phyloP scores from a whole-genome alignment of 2,888 invertebrate genomes.

The Leuctra nigra region DNA sequence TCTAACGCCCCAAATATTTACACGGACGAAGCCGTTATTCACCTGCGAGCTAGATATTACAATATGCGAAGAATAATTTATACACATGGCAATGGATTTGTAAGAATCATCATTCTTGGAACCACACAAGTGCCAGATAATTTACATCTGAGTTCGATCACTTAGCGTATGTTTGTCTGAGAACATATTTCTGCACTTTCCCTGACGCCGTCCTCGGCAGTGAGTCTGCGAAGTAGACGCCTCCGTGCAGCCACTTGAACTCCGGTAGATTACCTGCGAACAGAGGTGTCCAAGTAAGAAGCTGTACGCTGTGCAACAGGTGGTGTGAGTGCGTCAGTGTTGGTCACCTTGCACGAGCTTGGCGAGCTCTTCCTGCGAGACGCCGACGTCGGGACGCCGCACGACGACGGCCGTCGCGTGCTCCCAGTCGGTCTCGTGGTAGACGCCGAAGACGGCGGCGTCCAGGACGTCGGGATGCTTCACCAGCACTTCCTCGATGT shows the following conservation, averaged over 20 bases:
- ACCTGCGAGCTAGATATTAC: too few species aligned
- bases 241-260: conserved; percentile 38
- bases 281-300: not conserved
- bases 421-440: too few species aligned
- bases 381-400: not conserved
- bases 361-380: not conserved
- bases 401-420: conserved; percentile 6
- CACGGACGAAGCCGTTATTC: too few species aligned
- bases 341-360: conserved; percentile 1
- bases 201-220: conserved; percentile 39
- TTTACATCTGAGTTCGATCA: too few species aligned
- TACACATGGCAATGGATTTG: too few species aligned
- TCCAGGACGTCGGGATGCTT: conserved; percentile 4
- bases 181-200: conserved; percentile 33
- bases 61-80: too few species aligned
- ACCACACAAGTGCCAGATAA: too few species aligned
- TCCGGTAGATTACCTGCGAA: conserved; percentile 35
- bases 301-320: not conserved
- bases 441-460: conserved; percentile 11
- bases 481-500: conserved; percentile 6
- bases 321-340: not conserved
- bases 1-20: too few species aligned
- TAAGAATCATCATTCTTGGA: too few species aligned
- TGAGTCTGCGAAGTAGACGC: conserved; percentile 37
- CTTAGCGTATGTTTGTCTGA: not conserved